A percentile compares a stretch with the other conserved stretches of the same genome.
These are phyloP conservation scores for Drosophila pachea DNA, from an alignment of 1,140 invertebrate genomes.

Conservation along the genomic window DNA sequence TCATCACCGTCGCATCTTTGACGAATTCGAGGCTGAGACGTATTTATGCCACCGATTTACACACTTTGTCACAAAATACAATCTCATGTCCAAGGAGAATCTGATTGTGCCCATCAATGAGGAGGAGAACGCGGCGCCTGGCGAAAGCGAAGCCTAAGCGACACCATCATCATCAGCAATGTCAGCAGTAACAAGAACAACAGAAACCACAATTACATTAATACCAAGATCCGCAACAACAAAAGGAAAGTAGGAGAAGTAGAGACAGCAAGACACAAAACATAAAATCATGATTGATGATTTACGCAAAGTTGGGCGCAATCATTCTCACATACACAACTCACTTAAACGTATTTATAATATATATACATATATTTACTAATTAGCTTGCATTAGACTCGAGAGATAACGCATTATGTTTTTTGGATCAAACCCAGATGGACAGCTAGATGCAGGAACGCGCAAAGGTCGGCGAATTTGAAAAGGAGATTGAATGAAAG, in stretches of 20 bases:
- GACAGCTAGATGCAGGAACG: constrained; percentile 12
- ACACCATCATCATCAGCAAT: not conserved
- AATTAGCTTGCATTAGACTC: constrained; percentile 57
- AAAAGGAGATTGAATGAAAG: not conserved
- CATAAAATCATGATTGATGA: constrained; percentile 40
- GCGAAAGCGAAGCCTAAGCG: constrained; percentile 84
- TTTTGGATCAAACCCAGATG: constrained; percentile 28
- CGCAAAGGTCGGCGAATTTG: constrained; percentile 3
- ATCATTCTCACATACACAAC: constrained; percentile 44
- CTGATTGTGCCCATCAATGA: constrained; percentile 95
- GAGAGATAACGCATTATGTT: constrained; percentile 32
- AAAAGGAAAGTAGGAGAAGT: constrained; percentile 2
- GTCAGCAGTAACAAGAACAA: constrained; percentile 4
- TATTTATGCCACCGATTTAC: constrained; percentile 98
- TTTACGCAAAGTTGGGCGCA: constrained; percentile 37
- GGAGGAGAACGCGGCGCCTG: constrained; percentile 80
- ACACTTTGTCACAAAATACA: constrained; percentile 98
- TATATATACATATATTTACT: constrained; percentile 53
- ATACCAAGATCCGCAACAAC: constrained; percentile 17
- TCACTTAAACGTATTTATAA: constrained; percentile 58
- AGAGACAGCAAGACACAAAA: constrained; percentile 24
- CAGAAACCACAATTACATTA: constrained; percentile 33
- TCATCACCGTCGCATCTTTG: constrained; percentile 97
- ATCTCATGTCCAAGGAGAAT: constrained; percentile 98
- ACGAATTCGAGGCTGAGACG: constrained; percentile 98